Base-by-base conservation (phyloP, 2,797 vertebrate species). In the Pempheris klunzingeri region DNA sequence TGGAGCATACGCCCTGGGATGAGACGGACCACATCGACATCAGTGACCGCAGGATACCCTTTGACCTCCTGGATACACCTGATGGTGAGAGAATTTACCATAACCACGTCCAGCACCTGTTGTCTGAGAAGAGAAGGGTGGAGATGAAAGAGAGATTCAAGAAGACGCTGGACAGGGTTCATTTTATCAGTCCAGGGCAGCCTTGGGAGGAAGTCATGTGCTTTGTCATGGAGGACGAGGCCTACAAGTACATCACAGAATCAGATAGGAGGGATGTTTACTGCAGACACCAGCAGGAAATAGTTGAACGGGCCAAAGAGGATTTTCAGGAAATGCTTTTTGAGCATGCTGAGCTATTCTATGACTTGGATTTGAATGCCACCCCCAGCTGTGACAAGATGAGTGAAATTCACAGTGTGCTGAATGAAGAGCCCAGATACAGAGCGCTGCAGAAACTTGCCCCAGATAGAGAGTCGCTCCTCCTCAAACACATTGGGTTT, bases 261-360 rank as follows among this genome's bases (percentile, higher is more conserved):
- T 92, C 94, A 75, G 98, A 99, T 85, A 96, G 98, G 82, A 96
- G 96, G 89, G 98, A 99, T 89, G 98, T 99, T 63, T 99, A 99
- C 88, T 95, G 94, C 87, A 96, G 96, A 80, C 98, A 99, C 93
- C 98, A 99, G 94, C 96, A 97, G 91, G 98, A 99, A 95, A 99
- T 99, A 90, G 97, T 99, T 92, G 98, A 99, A 96, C 96, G 97
- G 95, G 98, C 98, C 95, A 99, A 99, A 96, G 98, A 99, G 92
- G 98, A 99, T 93, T 99, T 99, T 96, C 98, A 99, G 95, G 98
- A 99, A 97, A 99, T 99, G 98, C 97, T 99, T 90, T 99, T 99
- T 91, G 98, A 99, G 90, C 98, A 99, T 46, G 97, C 98, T 6
- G 98, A 99, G 90, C 93, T 99, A 17, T 99, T 99, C 95, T 99